Evolutionary conservation across 2,797 vertebrate genomes (phyloP).

Genomic region (Luscinia luscinia): DNA sequence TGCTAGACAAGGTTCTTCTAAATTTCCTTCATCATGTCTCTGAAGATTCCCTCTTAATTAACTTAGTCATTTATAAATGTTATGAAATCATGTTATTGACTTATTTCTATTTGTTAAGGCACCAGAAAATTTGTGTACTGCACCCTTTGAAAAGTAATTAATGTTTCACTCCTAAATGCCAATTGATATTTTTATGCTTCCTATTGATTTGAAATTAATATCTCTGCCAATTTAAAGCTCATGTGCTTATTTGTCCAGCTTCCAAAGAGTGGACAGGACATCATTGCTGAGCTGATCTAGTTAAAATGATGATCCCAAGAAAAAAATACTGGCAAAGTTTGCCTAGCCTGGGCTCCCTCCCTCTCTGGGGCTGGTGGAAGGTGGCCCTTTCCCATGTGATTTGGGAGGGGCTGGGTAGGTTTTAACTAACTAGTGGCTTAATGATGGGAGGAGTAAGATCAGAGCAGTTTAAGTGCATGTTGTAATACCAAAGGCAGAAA

Average conservation of each 20-base stretch:
- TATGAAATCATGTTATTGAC: constrained; percentile 22
- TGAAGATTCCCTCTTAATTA: constrained; percentile 67
- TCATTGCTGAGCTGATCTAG: accelerated
- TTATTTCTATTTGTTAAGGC: constrained; percentile 51
- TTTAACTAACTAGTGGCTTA: neutral
- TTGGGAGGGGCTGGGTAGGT: neutral
- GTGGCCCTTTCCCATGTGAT: neutral
- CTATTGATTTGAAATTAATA: constrained; percentile 13
- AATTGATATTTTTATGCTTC: constrained; percentile 30
- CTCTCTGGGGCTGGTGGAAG: neutral
- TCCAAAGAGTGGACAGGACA: neutral
- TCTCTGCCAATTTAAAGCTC: neutral
- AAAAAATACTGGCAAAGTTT: neutral
- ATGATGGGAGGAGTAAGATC: neutral
- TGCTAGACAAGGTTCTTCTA: constrained; percentile 9
- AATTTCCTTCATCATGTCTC: constrained; percentile 52
- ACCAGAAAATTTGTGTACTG: constrained; percentile 19
- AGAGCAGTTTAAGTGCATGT: neutral
- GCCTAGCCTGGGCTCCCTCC: neutral
- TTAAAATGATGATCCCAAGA: neutral
- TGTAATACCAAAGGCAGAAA: neutral
- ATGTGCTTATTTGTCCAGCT: neutral
- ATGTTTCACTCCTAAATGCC: constrained; percentile 29
- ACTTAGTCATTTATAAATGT: constrained; percentile 47
- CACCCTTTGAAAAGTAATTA: constrained; percentile 48